A percentile compares a stretch with the other conserved stretches of the same genome.
Conservation (phyloP, 1,140 invertebrate genomes). For the Drosophila obscura region DNA sequence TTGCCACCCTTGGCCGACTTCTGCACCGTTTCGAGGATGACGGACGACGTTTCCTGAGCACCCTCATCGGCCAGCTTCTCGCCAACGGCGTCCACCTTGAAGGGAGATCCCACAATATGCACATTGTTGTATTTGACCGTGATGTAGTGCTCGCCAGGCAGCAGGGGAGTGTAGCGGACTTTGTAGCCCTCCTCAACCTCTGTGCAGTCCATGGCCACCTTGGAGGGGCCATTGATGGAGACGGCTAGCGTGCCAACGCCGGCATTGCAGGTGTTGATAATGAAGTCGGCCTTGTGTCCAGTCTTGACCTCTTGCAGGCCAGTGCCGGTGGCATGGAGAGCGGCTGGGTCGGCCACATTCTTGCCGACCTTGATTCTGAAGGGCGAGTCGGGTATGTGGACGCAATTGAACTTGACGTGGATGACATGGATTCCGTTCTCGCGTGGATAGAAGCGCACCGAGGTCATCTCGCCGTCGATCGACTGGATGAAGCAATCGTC, state of each 20-base stretch:
- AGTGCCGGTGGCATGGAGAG: slow-evolving; percentile 94
- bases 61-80: slow-evolving; percentile 92
- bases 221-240: slow-evolving; percentile 97
- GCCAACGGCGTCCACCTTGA: slow-evolving; percentile 91
- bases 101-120: slow-evolving; percentile 97
- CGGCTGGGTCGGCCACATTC: slow-evolving; percentile 97
- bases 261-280: slow-evolving; percentile 97
- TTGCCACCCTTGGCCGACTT: slow-evolving; percentile 91
- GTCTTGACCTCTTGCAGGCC: slow-evolving; percentile 93
- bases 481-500: slow-evolving; percentile 98
- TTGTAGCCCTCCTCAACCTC: slow-evolving; percentile 98
- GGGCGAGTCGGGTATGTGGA: slow-evolving; percentile 97
- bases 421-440: slow-evolving; percentile 98
- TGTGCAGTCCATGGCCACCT: slow-evolving; percentile 97
- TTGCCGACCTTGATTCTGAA: slow-evolving; percentile 97
- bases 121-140: slow-evolving; percentile 98
- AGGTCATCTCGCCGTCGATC: slow-evolving; percentile 95
- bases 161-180: slow-evolving; percentile 97
- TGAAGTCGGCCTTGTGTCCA: slow-evolving; percentile 95
- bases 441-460: slow-evolving; percentile 96
- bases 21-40: slow-evolving; percentile 96
- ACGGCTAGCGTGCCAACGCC: slow-evolving; percentile 96
- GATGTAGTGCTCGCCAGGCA: slow-evolving; percentile 97
- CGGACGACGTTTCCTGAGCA: slow-evolving; percentile 94
- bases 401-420: slow-evolving; percentile 97